phyloP scores from a whole-genome alignment of 2,113 vertebrate species.

The Acrocephalus arundinaceus region DNA sequence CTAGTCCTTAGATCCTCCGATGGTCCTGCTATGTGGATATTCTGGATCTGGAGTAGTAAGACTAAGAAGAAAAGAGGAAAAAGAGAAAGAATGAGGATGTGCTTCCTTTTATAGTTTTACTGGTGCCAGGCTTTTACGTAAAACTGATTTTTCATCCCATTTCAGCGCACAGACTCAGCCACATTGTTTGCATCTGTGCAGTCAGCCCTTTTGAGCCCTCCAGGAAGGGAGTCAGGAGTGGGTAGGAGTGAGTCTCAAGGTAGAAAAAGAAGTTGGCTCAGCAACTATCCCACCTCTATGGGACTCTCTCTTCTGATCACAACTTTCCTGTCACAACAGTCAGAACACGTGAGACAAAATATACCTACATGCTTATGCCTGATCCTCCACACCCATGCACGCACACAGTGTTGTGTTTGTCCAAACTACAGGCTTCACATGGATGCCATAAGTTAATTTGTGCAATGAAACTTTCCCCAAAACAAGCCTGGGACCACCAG shows the following conservation, averaged over 20 bases:
- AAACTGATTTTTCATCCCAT: neutral
- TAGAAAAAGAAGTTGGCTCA: neutral
- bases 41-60: neutral
- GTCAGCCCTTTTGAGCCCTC: neutral
- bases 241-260: neutral
- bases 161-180: neutral
- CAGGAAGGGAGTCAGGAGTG: neutral
- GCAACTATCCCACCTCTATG: neutral
- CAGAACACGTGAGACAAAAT: neutral
- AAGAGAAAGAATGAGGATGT: neutral
- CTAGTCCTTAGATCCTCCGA: accelerated
- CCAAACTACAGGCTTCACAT: neutral
- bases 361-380: neutral
- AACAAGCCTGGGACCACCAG: neutral
- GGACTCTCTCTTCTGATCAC: neutral
- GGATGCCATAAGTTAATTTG: neutral
- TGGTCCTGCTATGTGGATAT: neutral
- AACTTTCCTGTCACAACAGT: neutral
- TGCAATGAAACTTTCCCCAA: accelerated
- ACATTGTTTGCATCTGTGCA: neutral
- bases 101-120: neutral
- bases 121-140: neutral
- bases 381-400: accelerated
- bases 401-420: accelerated
- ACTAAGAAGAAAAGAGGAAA: neutral